phyloP scores from a whole-genome alignment of 2,888 invertebrate species.

The Torymus aiolomorphi region DNA sequence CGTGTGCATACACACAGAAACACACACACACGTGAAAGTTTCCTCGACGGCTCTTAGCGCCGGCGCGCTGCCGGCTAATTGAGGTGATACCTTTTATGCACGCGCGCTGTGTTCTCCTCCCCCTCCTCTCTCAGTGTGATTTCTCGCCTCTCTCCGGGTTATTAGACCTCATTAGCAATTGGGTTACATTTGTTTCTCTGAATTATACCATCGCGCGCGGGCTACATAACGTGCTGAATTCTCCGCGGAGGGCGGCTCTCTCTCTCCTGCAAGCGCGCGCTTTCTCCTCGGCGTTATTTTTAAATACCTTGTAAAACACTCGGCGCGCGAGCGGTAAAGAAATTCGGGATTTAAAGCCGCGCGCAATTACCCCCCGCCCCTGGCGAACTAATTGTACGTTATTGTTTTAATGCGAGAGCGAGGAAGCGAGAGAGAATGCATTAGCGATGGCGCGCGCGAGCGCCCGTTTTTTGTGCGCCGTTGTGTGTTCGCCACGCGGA shows the following conservation, averaged over 20 bases:
- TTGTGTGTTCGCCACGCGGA: too few relatives aligned
- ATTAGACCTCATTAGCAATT: constrained; percentile 55
- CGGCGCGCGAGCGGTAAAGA: background rate
- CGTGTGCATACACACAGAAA: background rate
- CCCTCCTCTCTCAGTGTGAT: constrained; percentile 21
- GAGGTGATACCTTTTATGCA: constrained; percentile 53
- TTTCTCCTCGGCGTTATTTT: background rate
- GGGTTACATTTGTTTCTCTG: constrained; percentile 46
- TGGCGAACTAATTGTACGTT: too few relatives aligned
- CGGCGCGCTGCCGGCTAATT: constrained; percentile 42
- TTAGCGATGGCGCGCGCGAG: too few relatives aligned
- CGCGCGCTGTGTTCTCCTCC: background rate
- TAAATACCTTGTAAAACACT: constrained; percentile 8
- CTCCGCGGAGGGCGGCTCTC: background rate
- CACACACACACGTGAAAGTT: constrained; percentile 34
- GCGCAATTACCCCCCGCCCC: too few relatives aligned
- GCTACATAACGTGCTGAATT: constrained; percentile 3
- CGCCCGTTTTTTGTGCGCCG: too few relatives aligned
- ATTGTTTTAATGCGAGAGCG: too few relatives aligned
- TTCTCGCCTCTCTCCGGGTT: constrained; percentile 40
- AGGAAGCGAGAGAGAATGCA: too few relatives aligned
- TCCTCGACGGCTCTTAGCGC: constrained; percentile 30
- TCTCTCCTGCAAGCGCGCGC: background rate
- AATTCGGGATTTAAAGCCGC: constrained; percentile 29
- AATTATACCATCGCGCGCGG: constrained; percentile 30